Percentiles rank a stretch among this genome's conserved stretches.
phyloP scores from a whole-genome alignment of 2,113 vertebrate genomes.

The Prietella phreatophila region DNA sequence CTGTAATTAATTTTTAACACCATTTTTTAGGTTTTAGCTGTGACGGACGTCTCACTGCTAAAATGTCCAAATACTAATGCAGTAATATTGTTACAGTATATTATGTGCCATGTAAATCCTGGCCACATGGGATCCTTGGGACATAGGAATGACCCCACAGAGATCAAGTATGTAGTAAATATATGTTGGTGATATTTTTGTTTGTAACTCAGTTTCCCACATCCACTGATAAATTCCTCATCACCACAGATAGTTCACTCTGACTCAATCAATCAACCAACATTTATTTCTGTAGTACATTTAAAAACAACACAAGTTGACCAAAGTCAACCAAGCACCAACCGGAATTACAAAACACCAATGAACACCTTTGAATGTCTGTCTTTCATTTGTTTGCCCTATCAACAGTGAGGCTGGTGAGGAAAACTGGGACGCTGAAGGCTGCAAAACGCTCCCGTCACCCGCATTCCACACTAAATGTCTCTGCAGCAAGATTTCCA shows the following conservation, averaged over 20 bases:
- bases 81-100: too few relatives aligned
- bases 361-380: slow-evolving; percentile 28
- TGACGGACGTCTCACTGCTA: too few relatives aligned
- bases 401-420: slow-evolving; percentile 87
- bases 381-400: slow-evolving; percentile 52
- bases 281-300: too few relatives aligned
- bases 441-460: slow-evolving; percentile 92
- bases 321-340: too few relatives aligned
- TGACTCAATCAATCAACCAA: not conserved
- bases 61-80: too few relatives aligned
- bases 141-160: too few relatives aligned
- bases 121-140: too few relatives aligned
- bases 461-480: slow-evolving; percentile 92
- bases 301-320: too few relatives aligned
- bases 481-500: slow-evolving; percentile 92
- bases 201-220: not conserved
- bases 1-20: too few relatives aligned
- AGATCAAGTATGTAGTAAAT: not conserved
- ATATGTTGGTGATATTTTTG: not conserved
- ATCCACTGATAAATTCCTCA: not conserved
- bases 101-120: too few relatives aligned
- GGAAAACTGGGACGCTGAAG: slow-evolving; percentile 93
- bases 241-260: slow-evolving; percentile 28
- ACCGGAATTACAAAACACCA: too few relatives aligned
- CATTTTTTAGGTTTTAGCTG: too few relatives aligned